phyloP scores from a whole-genome alignment of 2,888 invertebrate species.

The Drosophila mettleri region DNA sequence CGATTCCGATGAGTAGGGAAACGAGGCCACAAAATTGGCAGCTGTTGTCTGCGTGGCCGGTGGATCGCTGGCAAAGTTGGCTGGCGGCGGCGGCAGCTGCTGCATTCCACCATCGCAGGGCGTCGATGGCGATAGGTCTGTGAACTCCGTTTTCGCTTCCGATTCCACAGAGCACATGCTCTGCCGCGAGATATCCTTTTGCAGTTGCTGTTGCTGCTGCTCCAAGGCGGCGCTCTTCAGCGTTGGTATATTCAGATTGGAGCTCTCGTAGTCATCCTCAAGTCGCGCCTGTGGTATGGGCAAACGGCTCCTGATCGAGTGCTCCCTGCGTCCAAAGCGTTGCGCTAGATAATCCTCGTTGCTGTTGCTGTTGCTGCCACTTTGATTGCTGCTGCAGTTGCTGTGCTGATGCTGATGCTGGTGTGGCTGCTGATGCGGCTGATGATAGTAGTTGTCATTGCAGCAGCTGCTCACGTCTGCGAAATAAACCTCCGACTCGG shows the following conservation, averaged over 20 bases:
- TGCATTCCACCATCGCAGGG: constrained; percentile 76
- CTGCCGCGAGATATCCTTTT: constrained; percentile 83
- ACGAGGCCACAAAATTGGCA: constrained; percentile 83
- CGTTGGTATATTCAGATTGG: constrained; percentile 68
- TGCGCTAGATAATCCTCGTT: constrained; percentile 87
- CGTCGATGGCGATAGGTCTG: constrained; percentile 84
- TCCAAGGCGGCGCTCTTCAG: constrained; percentile 62
- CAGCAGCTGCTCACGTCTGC: constrained; percentile 94
- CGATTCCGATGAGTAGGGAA: constrained; percentile 85
- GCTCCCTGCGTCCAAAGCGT: constrained; percentile 86
- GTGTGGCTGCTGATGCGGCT: constrained; percentile 35
- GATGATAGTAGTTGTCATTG: constrained; percentile 85
- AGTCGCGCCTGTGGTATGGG: constrained; percentile 86
- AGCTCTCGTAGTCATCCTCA: constrained; percentile 83
- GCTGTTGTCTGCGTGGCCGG: constrained; percentile 36
- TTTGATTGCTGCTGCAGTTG: constrained; percentile 69
- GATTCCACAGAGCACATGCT: constrained; percentile 85
- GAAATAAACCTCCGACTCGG: constrained; percentile 94
- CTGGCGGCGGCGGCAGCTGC: constrained; percentile 65
- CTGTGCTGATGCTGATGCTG: constrained; percentile 71
- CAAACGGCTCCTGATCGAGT: constrained; percentile 87
- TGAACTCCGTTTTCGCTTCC: constrained; percentile 85
- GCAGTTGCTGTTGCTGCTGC: constrained; percentile 75
- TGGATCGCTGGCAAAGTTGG: constrained; percentile 70
- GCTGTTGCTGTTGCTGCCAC: constrained; percentile 59